These are phyloP conservation scores for Apistogramma diplotaenia DNA, from an alignment of 2,113 vertebrate species.

Conservation along the genomic window DNA sequence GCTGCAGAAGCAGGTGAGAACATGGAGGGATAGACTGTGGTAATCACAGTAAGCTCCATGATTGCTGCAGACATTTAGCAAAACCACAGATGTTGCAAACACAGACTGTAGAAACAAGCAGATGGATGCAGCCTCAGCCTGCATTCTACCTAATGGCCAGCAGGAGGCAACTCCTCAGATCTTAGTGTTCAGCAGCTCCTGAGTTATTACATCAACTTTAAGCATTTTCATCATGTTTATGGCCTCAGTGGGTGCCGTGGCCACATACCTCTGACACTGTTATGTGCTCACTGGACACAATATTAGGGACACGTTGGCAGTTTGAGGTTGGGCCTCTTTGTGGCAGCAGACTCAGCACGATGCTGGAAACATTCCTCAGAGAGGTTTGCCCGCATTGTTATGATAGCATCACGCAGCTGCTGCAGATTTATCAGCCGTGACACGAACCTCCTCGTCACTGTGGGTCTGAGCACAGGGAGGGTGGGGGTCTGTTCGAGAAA, in stretches of 20 bases:
- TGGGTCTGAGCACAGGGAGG: background rate
- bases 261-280: no score
- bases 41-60: background rate
- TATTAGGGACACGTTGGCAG: accelerated
- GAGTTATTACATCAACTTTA: background rate
- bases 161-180: background rate
- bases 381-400: background rate
- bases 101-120: no score
- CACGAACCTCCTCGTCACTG: background rate
- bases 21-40: no score
- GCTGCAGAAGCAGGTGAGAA: no score
- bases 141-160: background rate
- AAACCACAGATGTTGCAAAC: background rate
- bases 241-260: background rate
- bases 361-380: background rate
- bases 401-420: background rate
- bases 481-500: background rate
- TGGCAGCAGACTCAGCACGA: background rate
- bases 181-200: accelerated
- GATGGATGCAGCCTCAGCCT: background rate
- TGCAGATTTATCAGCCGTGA: background rate
- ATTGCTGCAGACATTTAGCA: background rate
- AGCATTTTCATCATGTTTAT: accelerated
- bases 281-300: background rate
- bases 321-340: background rate